A percentile compares a stretch with the other conserved stretches of the same genome.
phyloP scores from a whole-genome alignment of 2,113 vertebrate species.

The Gambusia holbrooki region DNA sequence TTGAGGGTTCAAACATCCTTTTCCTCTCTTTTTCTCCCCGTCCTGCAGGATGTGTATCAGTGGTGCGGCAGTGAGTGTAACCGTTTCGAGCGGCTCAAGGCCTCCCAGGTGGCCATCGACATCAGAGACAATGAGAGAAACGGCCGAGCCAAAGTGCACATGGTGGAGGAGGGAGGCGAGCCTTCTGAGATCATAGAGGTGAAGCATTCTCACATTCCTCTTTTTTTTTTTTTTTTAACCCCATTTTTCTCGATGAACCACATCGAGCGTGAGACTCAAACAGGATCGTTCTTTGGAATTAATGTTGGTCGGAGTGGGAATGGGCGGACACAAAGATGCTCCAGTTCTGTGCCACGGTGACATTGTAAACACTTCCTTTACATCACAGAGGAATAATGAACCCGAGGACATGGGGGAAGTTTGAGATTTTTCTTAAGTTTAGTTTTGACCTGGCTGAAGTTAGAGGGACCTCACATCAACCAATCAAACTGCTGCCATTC shows the following conservation, averaged over 20 bases:
- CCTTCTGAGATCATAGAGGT: slow-evolving; percentile 62
- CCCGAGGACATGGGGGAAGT: not conserved
- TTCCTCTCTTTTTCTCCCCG: not conserved
- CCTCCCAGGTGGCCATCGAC: slow-evolving; percentile 72
- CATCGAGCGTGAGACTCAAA: not conserved
- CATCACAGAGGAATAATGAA: slow-evolving; percentile 17
- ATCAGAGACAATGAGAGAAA: slow-evolving; percentile 83
- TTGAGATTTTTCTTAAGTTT: not conserved
- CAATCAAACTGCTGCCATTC: not conserved
- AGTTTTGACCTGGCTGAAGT: not conserved
- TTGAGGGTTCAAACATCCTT: not conserved
- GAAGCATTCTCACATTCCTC: slow-evolving; percentile 1
- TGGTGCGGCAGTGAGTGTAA: slow-evolving; percentile 83
- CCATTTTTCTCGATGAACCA: not conserved
- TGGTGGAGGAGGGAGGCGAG: slow-evolving; percentile 79
- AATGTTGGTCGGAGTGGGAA: slow-evolving; percentile 56
- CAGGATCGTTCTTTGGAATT: not conserved
- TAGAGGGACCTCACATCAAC: not conserved
- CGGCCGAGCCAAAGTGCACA: slow-evolving; percentile 75
- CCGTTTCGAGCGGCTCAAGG: slow-evolving; percentile 78
- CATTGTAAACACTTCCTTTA: slow-evolving; percentile 37
- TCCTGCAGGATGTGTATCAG: slow-evolving; percentile 76
- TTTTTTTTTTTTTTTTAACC: no score
- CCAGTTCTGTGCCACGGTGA: slow-evolving; percentile 38
- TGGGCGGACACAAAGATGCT: slow-evolving; percentile 25